phyloP scores from a whole-genome alignment of 64 coral and sea anemone genomes.

The Anthopleura sola region DNA sequence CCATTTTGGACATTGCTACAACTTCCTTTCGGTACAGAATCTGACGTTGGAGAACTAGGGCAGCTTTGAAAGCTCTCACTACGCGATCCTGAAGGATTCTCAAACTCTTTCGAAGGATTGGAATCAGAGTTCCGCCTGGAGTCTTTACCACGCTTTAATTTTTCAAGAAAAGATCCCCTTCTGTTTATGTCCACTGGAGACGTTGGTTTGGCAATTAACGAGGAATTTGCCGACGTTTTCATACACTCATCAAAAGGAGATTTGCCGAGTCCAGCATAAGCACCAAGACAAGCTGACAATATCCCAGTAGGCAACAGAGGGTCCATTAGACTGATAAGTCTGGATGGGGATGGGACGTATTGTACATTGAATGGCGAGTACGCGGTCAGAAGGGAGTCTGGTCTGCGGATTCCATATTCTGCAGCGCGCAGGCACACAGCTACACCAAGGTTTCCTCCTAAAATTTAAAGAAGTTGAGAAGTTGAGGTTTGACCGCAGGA shows the following conservation, averaged over 20 bases:
- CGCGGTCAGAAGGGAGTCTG: slow-evolving; percentile 71
- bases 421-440: slow-evolving; percentile 85
- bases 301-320: slow-evolving; percentile 76
- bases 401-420: slow-evolving; percentile 86
- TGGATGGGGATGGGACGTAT: slow-evolving; percentile 84
- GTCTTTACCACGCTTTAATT: slow-evolving; percentile 25
- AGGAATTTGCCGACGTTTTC: slow-evolving; percentile 44
- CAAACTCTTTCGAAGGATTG: slow-evolving; percentile 8
- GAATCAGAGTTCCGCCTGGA: not conserved
- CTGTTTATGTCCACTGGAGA: slow-evolving; percentile 41
- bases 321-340: slow-evolving; percentile 77
- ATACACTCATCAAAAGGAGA: slow-evolving; percentile 94
- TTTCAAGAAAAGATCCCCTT: slow-evolving; percentile 54
- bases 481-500: no score
- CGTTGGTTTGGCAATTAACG: slow-evolving; percentile 36
- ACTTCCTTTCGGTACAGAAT: not conserved
- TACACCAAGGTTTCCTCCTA: slow-evolving; percentile 84
- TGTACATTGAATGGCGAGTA: slow-evolving; percentile 86
- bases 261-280: slow-evolving; percentile 81
- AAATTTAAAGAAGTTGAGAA: not conserved
- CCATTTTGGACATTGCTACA: not conserved
- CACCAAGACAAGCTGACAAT: slow-evolving; percentile 66
- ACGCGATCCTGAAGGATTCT: not conserved
- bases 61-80: slow-evolving; percentile 80
- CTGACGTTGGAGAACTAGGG: slow-evolving; percentile 34